Conservation (phyloP, 2,888 invertebrate species). For the Nysson spinosus region DNA sequence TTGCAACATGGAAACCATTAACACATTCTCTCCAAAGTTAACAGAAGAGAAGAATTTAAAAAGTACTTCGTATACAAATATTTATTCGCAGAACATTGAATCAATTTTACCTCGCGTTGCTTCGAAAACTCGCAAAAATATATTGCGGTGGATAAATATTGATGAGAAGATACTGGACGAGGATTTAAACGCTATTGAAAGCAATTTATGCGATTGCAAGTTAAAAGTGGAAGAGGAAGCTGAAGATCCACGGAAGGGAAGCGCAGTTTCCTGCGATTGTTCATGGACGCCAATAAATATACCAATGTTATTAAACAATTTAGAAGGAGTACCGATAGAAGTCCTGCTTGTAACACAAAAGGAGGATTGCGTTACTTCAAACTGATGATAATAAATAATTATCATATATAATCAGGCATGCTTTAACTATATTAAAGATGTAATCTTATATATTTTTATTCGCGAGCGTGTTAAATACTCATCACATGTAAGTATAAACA, state of each 20-base stretch:
- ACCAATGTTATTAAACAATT: slow-evolving; percentile 14
- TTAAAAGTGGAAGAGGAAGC: not conserved
- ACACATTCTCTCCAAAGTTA: slow-evolving; percentile 7
- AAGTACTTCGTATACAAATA: no score
- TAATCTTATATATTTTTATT: no score
- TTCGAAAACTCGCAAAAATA: slow-evolving; percentile 22
- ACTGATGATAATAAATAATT: no score
- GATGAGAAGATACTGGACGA: slow-evolving; percentile 33
- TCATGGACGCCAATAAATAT: slow-evolving; percentile 27
- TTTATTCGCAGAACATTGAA: slow-evolving; percentile 34
- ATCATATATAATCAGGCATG: no score
- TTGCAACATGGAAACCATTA: slow-evolving; percentile 12
- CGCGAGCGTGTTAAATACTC: not conserved
- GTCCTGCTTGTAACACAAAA: slow-evolving; percentile 11
- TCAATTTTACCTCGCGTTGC: slow-evolving; percentile 37
- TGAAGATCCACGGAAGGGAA: not conserved
- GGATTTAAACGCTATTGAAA: slow-evolving; percentile 24
- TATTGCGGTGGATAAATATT: slow-evolving; percentile 42
- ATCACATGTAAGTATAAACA: no score
- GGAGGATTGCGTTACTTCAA: not conserved
- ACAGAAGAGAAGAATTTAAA: not conserved
- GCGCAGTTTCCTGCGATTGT: slow-evolving; percentile 13
- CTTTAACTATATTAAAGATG: no score
- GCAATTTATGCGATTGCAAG: slow-evolving; percentile 5
- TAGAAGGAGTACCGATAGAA: slow-evolving; percentile 13